Conservation (phyloP, 2,113 vertebrate species). For the Natator depressus region DNA sequence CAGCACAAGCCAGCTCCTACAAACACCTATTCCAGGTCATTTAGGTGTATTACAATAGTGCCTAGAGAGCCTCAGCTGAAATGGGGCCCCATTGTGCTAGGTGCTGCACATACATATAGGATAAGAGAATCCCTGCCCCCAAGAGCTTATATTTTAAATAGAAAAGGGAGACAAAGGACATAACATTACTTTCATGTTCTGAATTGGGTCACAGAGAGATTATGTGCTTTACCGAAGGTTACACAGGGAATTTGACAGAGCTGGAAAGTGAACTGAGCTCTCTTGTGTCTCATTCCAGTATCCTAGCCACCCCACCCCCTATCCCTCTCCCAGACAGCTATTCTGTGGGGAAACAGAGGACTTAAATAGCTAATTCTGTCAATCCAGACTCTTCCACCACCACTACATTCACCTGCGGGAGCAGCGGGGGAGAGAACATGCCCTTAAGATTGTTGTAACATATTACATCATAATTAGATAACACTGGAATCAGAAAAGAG, state of each 20-base stretch:
- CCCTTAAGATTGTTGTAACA: not conserved
- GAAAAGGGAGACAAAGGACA: not conserved
- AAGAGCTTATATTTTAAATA: not conserved
- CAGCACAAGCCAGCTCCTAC: too few relatives aligned
- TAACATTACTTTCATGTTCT: not conserved
- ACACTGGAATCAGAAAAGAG: not conserved
- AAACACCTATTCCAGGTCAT: not conserved
- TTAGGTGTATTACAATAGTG: not conserved
- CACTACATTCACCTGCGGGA: not conserved
- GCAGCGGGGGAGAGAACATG: not conserved
- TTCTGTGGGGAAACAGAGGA: not conserved
- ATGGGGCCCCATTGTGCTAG: not conserved
- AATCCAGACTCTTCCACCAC: rapidly evolving
- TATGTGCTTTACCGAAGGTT: not conserved
- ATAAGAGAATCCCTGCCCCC: not conserved
- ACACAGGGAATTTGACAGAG: not conserved
- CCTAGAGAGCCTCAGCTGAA: not conserved
- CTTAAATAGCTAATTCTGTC: not conserved
- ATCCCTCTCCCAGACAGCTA: not conserved
- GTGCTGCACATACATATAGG: not conserved
- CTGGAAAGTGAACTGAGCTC: not conserved
- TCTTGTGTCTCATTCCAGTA: not conserved
- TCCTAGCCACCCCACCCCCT: not conserved
- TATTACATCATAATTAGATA: not conserved
- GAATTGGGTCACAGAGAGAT: not conserved